Conservation (phyloP, 1,140 invertebrate species). For the Drosophila gunungcola region DNA sequence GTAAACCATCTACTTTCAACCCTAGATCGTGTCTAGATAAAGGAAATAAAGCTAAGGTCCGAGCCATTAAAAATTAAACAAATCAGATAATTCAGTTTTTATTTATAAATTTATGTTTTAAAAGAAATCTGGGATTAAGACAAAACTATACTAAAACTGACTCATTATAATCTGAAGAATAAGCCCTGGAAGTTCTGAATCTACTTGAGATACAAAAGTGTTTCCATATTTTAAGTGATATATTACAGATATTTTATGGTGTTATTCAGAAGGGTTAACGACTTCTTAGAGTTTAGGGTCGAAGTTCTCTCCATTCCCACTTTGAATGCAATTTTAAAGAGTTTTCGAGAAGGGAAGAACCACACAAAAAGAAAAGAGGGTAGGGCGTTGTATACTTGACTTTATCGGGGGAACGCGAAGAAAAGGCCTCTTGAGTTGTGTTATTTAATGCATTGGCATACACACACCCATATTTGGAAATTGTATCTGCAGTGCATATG, state of each 20-base stretch:
- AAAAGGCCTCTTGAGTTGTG: slow-evolving; percentile 26
- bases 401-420: slow-evolving; percentile 23
- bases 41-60: slow-evolving; percentile 1
- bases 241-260: slow-evolving; percentile 14
- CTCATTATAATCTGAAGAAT: too few species aligned
- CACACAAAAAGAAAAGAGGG: slow-evolving; percentile 3
- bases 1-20: slow-evolving; percentile 7
- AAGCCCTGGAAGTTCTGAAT: too few species aligned
- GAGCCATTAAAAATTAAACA: neutral
- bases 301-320: slow-evolving; percentile 4
- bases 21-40: slow-evolving; percentile 17
- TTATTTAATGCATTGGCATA: slow-evolving; percentile 25
- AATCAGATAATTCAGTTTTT: neutral
- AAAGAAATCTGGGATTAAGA: too few species aligned
- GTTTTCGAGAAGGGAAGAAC: slow-evolving; percentile 9
- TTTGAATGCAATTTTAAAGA: slow-evolving; percentile 36
- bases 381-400: slow-evolving; percentile 18
- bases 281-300: slow-evolving; percentile 23
- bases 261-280: slow-evolving; percentile 26
- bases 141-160: too few species aligned
- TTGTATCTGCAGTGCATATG: slow-evolving; percentile 11
- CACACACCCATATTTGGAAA: slow-evolving; percentile 10
- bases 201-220: neutral
- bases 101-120: neutral
- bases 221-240: neutral